These are phyloP conservation scores for Pseudococcus longispinus DNA, from an alignment of 2,888 invertebrate genomes.

Conservation along the genomic window DNA sequence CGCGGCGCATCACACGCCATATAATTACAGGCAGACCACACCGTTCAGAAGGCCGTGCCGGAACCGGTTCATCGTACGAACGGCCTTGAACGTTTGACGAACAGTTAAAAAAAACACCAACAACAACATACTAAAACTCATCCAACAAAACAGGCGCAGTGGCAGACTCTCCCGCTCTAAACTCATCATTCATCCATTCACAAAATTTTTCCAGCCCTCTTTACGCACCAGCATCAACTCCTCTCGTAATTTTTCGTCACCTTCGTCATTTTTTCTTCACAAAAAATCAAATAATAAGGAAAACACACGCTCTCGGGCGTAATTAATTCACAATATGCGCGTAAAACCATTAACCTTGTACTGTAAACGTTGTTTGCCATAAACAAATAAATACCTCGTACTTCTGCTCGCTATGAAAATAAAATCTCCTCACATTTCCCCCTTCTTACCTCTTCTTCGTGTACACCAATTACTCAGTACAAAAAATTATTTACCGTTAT, in stretches of 20 bases:
- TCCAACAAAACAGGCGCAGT: not conserved
- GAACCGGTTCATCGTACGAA: conserved; percentile 53
- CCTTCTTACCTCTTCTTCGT: not conserved
- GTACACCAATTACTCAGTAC: not conserved
- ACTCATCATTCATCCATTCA: not conserved
- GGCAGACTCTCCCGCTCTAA: not conserved
- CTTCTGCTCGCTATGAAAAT: not conserved
- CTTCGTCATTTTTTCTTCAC: not conserved
- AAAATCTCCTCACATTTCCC: not conserved
- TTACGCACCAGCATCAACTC: no score
- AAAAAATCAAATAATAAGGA: not conserved
- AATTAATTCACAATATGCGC: conserved; percentile 38
- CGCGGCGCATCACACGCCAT: not conserved
- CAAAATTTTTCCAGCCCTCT: not conserved
- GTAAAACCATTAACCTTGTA: conserved; percentile 46
- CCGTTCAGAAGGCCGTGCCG: conserved; percentile 29
- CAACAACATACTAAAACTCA: not conserved
- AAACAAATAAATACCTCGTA: conserved; percentile 20
- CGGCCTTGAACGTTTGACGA: conserved; percentile 46
- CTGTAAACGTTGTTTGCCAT: not conserved
- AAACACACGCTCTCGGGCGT: conserved; percentile 1
- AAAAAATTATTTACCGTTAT: conserved; percentile 32
- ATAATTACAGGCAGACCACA: not conserved
- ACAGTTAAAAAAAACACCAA: not conserved
- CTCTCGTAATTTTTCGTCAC: not conserved